A percentile compares a stretch with the other conserved stretches of the same genome.
Evolutionary conservation across 2,888 invertebrate genomes (phyloP).

Genomic region (Tachina fera): DNA sequence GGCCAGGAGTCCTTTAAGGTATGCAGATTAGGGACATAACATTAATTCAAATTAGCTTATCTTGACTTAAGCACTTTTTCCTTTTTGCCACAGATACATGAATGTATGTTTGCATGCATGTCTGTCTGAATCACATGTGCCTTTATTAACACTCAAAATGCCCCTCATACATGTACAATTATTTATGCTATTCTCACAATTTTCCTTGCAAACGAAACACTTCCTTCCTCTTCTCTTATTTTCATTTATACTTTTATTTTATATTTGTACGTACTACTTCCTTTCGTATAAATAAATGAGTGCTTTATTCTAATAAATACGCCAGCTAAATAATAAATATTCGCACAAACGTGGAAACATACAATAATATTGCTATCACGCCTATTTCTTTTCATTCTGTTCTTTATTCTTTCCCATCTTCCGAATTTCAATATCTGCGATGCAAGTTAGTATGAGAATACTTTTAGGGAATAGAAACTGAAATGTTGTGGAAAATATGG

Average conservation of each 20-base stretch:
- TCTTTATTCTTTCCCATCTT: constrained; percentile 13
- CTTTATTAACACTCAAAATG: neutral
- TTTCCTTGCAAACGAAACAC: neutral
- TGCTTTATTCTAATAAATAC: constrained; percentile 36
- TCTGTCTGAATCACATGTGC: neutral
- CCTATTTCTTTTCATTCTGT: constrained; percentile 10
- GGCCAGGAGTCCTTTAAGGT: too few relatives aligned
- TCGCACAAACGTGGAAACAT: neutral
- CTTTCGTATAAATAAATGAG: constrained; percentile 31
- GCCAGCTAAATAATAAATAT: constrained; percentile 21
- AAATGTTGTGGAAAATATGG: constrained; percentile 17
- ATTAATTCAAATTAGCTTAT: too few relatives aligned
- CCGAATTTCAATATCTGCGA: neutral
- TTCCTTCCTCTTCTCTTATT: constrained; percentile 12
- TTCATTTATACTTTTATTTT: too few relatives aligned
- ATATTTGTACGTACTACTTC: constrained; percentile 22
- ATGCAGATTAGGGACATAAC: too few relatives aligned
- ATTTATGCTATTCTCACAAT: neutral
- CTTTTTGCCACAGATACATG: too few relatives aligned
- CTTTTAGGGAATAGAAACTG: neutral
- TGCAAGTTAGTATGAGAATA: neutral
- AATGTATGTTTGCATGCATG: neutral
- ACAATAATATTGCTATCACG: neutral
- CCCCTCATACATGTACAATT: neutral
- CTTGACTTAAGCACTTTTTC: too few relatives aligned